These are phyloP conservation scores for Fistularia tabacaria DNA, from an alignment of 2,797 vertebrate genomes.

Conservation along the genomic window DNA sequence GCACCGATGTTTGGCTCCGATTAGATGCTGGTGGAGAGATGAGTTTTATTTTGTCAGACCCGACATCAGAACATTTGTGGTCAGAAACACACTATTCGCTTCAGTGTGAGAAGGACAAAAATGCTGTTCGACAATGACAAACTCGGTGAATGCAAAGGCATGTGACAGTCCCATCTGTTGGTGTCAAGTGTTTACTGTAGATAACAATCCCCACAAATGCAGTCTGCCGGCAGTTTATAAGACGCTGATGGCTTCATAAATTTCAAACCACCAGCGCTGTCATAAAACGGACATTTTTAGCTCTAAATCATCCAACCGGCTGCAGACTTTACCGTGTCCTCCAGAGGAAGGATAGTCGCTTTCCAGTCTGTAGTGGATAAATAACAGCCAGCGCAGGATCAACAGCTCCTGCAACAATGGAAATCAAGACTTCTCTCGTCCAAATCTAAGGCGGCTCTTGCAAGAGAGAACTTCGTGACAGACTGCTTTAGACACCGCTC, in stretches of 20 bases:
- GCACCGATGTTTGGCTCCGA: conserved; percentile 49
- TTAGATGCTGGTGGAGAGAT: conserved; percentile 47
- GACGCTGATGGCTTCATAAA: conserved; percentile 15
- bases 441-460: not conserved
- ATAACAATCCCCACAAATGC: conserved; percentile 17
- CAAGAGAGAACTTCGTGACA: conserved; percentile 1
- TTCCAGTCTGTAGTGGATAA: conserved; percentile 27
- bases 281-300: conserved; percentile 14
- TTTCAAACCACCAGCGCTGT: conserved; percentile 6
- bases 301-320: conserved; percentile 16
- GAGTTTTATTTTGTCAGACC: conserved; percentile 22
- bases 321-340: conserved; percentile 8
- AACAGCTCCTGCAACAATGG: conserved; percentile 2
- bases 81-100: conserved; percentile 13
- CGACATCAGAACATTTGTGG: conserved; percentile 8
- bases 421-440: conserved; percentile 14
- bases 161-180: conserved; percentile 29
- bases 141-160: conserved; percentile 29
- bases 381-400: conserved; percentile 21
- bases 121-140: conserved; percentile 23
- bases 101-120: conserved; percentile 19
- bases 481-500: not conserved
- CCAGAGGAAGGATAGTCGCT: conserved; percentile 13
- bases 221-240: conserved; percentile 16
- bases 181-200: conserved; percentile 12